Evolutionary conservation across 1,140 invertebrate species (phyloP).

Genomic region (Bombus terrestris): DNA sequence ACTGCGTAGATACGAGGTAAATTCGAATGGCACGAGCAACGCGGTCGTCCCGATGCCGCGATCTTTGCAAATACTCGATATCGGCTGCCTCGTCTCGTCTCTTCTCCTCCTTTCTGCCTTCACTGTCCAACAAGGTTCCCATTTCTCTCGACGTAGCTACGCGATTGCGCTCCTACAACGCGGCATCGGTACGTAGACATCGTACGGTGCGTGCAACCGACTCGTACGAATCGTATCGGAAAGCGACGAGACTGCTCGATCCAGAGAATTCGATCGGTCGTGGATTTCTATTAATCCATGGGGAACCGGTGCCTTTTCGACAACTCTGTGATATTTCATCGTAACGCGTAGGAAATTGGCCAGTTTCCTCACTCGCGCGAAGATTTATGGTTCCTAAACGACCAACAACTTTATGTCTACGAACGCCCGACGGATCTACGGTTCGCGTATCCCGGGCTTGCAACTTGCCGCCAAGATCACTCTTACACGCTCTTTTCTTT

Average conservation of each 20-base stretch:
- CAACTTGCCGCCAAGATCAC: neutral
- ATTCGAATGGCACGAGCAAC: neutral
- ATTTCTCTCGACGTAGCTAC: conserved; percentile 21
- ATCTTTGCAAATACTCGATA: neutral
- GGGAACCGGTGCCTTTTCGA: neutral
- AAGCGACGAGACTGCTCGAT: too few species aligned
- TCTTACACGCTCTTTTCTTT: neutral
- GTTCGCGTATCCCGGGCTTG: neutral
- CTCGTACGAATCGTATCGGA: neutral
- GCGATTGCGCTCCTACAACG: too few species aligned
- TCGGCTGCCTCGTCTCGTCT: too few species aligned
- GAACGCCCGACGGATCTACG: neutral
- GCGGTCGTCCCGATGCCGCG: neutral
- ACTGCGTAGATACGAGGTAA: neutral
- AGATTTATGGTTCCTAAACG: conserved; percentile 13
- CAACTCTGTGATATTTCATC: conserved; percentile 21
- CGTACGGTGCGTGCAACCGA: neutral
- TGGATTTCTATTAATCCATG: conserved; percentile 21
- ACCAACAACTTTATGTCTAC: neutral
- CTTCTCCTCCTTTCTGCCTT: neutral
- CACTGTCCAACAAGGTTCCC: neutral
- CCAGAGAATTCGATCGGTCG: neutral
- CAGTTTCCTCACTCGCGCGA: neutral
- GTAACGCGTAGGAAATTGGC: conserved; percentile 21
- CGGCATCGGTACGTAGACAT: too few species aligned